phyloP scores from a whole-genome alignment of 2,797 vertebrate genomes.

The Chrysocyon brachyurus region DNA sequence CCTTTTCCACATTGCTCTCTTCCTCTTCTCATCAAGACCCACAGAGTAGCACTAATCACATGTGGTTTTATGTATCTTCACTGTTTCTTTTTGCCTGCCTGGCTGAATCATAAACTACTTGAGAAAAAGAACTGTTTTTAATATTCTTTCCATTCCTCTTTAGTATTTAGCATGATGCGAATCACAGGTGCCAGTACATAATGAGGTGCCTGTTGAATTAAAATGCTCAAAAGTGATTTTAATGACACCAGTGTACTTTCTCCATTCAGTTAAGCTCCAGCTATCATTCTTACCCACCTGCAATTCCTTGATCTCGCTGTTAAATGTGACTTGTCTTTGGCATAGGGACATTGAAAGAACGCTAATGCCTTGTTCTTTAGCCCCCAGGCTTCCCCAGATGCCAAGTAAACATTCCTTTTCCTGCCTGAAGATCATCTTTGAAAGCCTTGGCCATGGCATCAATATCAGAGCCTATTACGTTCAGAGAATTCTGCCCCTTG shows the following conservation, averaged over 20 bases:
- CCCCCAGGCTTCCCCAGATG: slow-evolving; percentile 77
- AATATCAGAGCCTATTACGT: slow-evolving; percentile 85
- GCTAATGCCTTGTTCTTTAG: slow-evolving; percentile 45
- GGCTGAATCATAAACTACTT: neutral
- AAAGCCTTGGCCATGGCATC: slow-evolving; percentile 91
- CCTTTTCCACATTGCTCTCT: neutral
- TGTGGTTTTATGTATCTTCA: neutral
- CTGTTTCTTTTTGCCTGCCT: neutral
- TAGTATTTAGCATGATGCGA: neutral
- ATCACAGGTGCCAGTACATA: neutral
- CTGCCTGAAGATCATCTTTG: slow-evolving; percentile 64
- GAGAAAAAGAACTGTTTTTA: neutral
- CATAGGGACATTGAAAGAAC: neutral
- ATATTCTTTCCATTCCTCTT: neutral
- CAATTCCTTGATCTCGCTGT: neutral
- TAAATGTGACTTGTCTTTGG: neutral
- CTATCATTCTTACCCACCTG: neutral
- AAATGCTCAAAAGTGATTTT: neutral
- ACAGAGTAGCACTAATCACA: neutral
- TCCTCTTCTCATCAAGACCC: neutral
- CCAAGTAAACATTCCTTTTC: slow-evolving; percentile 52
- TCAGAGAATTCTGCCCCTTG: slow-evolving; percentile 97
- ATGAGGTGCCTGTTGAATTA: neutral
- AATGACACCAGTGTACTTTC: neutral
- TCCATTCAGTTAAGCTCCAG: no score